Percentiles rank a stretch among this genome's conserved stretches.
Conservation (phyloP, 2,113 vertebrate genomes). For the Phrynosoma platyrhinos region DNA sequence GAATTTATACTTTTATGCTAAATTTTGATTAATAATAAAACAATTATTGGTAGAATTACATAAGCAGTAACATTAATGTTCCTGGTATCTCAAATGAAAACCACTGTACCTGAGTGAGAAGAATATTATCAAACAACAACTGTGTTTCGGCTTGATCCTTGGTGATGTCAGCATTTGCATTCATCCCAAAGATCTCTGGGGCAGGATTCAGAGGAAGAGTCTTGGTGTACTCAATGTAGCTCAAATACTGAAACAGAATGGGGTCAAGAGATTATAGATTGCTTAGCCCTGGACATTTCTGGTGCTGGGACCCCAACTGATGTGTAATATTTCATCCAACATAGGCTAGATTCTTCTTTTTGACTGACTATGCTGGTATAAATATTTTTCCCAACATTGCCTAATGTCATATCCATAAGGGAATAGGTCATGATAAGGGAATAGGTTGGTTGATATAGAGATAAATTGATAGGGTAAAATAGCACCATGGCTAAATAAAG, state of each 20-base stretch:
- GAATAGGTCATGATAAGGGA: too few species aligned
- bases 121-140: slow-evolving; percentile 85
- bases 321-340: neutral
- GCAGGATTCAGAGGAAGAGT: slow-evolving; percentile 84
- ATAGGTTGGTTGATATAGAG: too few species aligned
- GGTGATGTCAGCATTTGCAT: slow-evolving; percentile 87
- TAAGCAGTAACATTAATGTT: neutral
- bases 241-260: slow-evolving; percentile 77
- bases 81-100: neutral
- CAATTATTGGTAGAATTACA: accelerated
- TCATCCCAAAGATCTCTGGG: slow-evolving; percentile 89
- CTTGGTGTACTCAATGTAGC: slow-evolving; percentile 87
- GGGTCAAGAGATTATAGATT: neutral
- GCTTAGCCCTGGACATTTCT: neutral
- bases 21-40: neutral
- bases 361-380: too few species aligned
- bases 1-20: neutral
- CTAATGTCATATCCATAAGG: too few species aligned
- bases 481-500: too few species aligned
- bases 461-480: too few species aligned
- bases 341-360: neutral
- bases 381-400: too few species aligned
- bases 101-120: slow-evolving; percentile 84
- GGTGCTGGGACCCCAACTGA: neutral
- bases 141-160: slow-evolving; percentile 90